Conservation (phyloP, 1,140 invertebrate genomes). For the Drosophila chauvacae region DNA sequence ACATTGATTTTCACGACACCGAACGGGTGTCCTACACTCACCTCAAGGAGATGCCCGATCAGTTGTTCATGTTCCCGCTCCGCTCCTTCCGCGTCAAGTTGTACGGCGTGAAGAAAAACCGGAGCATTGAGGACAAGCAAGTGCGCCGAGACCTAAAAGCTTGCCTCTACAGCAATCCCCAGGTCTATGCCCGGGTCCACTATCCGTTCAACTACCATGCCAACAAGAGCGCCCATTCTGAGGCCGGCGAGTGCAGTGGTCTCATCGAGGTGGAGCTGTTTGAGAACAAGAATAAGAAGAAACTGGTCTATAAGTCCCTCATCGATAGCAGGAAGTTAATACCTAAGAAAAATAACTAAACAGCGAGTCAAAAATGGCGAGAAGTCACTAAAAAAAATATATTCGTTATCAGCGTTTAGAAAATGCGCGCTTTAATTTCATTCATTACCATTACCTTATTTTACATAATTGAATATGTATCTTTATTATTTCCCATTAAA, state of each 20-base stretch:
- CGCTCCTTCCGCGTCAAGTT: constrained; percentile 68
- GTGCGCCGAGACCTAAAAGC: constrained; percentile 40
- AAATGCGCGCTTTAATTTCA: constrained; percentile 15
- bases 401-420: constrained; percentile 4
- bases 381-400: not conserved
- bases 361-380: too few species aligned
- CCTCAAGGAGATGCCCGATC: constrained; percentile 61
- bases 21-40: constrained; percentile 40
- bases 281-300: constrained; percentile 17
- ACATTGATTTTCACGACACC: constrained; percentile 72
- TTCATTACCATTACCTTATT: not conserved
- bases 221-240: not conserved
- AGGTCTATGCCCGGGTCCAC: constrained; percentile 53
- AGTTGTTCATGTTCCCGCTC: constrained; percentile 60
- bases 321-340: constrained; percentile 46
- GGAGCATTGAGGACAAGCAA: constrained; percentile 26
- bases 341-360: constrained; percentile 2
- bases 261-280: constrained; percentile 57
- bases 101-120: constrained; percentile 52
- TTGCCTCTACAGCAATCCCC: constrained; percentile 24
- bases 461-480: constrained; percentile 49
- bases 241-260: not conserved
- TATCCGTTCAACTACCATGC: constrained; percentile 32
- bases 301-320: constrained; percentile 45
- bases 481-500: constrained; percentile 6